Evolutionary conservation across 2,888 invertebrate species (phyloP), one percentile per base, ranked within the genome.

Genomic region (Keiferia lycopersicella): DNA sequence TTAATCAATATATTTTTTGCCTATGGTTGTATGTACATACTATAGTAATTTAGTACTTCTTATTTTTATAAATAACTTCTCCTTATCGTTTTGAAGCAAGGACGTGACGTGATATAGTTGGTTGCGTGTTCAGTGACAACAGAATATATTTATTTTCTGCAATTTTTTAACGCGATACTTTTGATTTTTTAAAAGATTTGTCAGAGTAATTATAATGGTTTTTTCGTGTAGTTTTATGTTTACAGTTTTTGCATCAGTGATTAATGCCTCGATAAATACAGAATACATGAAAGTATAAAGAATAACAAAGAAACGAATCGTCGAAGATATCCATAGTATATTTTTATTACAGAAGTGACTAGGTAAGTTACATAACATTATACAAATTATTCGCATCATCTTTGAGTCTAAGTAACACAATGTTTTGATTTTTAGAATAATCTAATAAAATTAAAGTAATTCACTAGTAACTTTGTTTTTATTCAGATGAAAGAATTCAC

Each of bases 71-170:
- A 83, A 84, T 82, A 83, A 79, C 78, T 73, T 72, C 75, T 76
- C 74, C 80, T 85, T 86, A 86, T 87, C 86, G 77, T 71, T 62
- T 69, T 70, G 76, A 78, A 75, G 75, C 86, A 85, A 87, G 86
- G 86, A 86, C 86, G 80, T 76, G 77, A 76, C 86, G 80, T 79
- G 76, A 74, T 78, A 71, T 74, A 76, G 16, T 48, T 45, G 14
- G 10, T 18, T 18, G 18, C 18, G 48, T 48, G 3, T 48, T 48
- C 18, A 48, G 48, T 18, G 48, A 10, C 48, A 8, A 10, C 48
- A 8, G 10, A 34, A 10, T 34, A 34, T 4, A 8, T 10, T 8
- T 10, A 30, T 45, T 18, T 48, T 48, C 18, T 48, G 48, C 18
- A 48, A 48, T 18, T 18, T 48, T 16, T 16, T 18, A 2, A 34